A percentile compares a stretch with the other conserved stretches of the same genome.
Conservation (phyloP, 2,113 vertebrate species). For the Brachypteracias leptosomus region DNA sequence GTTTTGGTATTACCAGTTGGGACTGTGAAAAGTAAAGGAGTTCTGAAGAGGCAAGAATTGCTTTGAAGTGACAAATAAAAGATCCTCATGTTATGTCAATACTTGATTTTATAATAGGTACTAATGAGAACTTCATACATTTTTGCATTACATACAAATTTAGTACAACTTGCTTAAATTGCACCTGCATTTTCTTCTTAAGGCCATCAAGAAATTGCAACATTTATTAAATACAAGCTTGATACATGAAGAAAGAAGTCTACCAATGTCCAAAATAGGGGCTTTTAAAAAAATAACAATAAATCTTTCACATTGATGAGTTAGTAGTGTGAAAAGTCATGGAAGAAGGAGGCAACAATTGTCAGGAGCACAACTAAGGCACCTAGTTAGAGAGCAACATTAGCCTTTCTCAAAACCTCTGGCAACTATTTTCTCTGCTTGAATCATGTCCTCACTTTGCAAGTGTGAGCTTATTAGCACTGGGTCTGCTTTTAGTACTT, state of each 20-base stretch:
- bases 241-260: background rate
- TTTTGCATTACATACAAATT: background rate
- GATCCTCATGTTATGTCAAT: rapidly evolving
- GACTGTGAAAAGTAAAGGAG: background rate
- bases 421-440: background rate
- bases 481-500: background rate
- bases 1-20: background rate
- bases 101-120: background rate
- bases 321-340: background rate
- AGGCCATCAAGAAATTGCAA: background rate
- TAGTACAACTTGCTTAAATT: background rate
- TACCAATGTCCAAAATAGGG: background rate
- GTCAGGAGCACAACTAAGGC: background rate
- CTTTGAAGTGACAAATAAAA: background rate
- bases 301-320: background rate
- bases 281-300: background rate
- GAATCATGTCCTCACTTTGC: background rate
- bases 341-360: background rate
- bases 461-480: background rate
- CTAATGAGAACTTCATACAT: background rate
- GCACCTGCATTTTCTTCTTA: background rate
- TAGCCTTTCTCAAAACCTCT: background rate
- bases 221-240: background rate
- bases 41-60: background rate
- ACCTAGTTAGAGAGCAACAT: background rate